Conservation (phyloP, 2,113 vertebrate species). For the Ctenodactylus gundi region DNA sequence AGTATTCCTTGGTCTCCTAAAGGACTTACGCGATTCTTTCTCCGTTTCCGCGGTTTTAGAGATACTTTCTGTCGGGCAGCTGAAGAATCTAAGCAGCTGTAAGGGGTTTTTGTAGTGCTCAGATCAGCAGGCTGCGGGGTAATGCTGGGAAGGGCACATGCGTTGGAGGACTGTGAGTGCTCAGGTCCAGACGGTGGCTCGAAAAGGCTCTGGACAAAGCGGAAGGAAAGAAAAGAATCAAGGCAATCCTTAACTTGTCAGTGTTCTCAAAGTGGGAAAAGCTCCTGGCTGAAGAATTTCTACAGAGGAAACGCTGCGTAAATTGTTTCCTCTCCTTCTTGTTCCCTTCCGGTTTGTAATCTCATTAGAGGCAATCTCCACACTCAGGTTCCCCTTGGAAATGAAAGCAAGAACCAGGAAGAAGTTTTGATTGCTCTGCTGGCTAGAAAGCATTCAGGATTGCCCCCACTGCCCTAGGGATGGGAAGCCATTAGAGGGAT, state of each 20-base stretch:
- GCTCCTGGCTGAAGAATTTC: neutral
- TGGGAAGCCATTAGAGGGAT: neutral
- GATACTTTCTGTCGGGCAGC: constrained; percentile 91
- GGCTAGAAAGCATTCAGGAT: neutral
- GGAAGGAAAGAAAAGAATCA: constrained; percentile 24
- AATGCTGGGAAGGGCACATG: neutral
- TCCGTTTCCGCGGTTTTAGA: constrained; percentile 86
- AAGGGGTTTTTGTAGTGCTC: constrained; percentile 83
- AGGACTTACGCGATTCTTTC: constrained; percentile 85
- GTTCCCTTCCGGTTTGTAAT: neutral
- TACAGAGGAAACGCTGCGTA: neutral
- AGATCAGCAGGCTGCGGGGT: constrained; percentile 83
- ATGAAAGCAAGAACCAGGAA: constrained; percentile 18
- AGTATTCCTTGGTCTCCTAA: neutral
- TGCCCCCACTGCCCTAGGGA: neutral
- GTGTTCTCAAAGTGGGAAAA: neutral
- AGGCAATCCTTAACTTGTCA: neutral
- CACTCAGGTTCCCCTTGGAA: neutral
- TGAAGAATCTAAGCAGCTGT: constrained; percentile 89
- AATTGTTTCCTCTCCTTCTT: neutral
- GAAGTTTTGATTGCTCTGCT: neutral
- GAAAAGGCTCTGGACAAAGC: constrained; percentile 82
- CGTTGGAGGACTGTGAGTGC: constrained; percentile 77
- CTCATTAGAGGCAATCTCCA: neutral
- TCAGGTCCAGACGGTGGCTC: constrained; percentile 81